These are phyloP conservation scores for Orchesella flavescens DNA, from an alignment of 2,888 invertebrate species.

Conservation along the genomic window DNA sequence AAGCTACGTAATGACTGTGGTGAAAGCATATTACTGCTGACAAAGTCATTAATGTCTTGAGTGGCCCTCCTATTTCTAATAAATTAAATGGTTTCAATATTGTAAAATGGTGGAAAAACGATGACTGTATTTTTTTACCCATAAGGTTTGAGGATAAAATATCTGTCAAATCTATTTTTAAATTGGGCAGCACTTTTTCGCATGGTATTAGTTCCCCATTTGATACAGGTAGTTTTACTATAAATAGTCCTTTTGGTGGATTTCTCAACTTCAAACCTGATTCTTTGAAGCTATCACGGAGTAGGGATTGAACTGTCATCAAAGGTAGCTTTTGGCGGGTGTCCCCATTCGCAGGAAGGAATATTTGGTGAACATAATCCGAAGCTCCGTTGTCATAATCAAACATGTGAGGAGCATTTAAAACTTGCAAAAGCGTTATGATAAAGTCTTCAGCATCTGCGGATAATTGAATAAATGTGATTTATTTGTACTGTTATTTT, in stretches of 20 bases:
- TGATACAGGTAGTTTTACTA: constrained; percentile 26
- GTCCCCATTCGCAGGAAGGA: background rate
- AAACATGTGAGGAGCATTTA: background rate
- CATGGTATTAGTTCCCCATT: constrained; percentile 25
- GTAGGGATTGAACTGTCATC: background rate
- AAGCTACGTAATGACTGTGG: constrained; percentile 2
- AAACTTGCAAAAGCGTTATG: background rate
- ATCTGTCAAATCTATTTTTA: constrained; percentile 1
- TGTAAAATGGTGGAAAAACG: background rate
- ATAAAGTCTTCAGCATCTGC: constrained; percentile 37
- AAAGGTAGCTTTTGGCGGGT: background rate
- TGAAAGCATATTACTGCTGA: constrained; percentile 17
- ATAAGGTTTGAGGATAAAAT: background rate
- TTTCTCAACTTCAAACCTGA: background rate
- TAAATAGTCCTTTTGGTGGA: background rate
- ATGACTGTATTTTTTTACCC: background rate
- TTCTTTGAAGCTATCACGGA: constrained; percentile 1
- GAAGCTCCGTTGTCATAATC: constrained; percentile 3
- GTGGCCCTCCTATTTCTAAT: background rate
- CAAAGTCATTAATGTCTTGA: background rate
- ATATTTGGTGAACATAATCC: constrained; percentile 28
- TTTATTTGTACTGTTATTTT: background rate
- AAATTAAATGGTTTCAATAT: background rate
- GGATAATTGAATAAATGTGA: background rate
- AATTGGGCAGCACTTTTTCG: constrained; percentile 17